Evolutionary conservation across 2,888 invertebrate genomes (phyloP).

Genomic region (Harpagoxenus sublaevis): DNA sequence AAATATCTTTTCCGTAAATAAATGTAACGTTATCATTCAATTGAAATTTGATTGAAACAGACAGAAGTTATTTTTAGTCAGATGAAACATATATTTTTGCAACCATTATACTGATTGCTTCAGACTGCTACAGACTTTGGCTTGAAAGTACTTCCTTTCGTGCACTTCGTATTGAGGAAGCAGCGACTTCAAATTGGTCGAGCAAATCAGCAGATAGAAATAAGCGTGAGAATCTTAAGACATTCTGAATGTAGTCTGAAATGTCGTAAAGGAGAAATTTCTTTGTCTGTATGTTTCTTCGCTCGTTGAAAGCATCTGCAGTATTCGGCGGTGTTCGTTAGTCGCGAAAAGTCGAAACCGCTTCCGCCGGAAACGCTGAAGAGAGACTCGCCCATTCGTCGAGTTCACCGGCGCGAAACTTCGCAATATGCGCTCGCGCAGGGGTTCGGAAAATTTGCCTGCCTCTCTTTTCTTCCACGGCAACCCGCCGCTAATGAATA

Average conservation of each 20-base stretch:
- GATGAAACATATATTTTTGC: neutral
- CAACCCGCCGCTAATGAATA: conserved; percentile 64
- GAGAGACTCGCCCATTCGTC: conserved; percentile 41
- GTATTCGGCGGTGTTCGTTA: conserved; percentile 35
- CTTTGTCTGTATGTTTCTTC: conserved; percentile 25
- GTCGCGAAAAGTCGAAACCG: conserved; percentile 39
- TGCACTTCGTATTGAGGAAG: neutral
- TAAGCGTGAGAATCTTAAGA: conserved; percentile 6
- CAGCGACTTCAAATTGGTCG: conserved; percentile 20
- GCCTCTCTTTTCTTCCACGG: conserved; percentile 30
- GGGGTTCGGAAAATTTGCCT: conserved; percentile 59
- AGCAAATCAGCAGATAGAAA: neutral
- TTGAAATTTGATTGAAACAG: neutral
- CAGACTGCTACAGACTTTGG: neutral
- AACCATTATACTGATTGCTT: conserved; percentile 19
- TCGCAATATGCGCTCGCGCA: conserved; percentile 45
- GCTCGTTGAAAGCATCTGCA: conserved; percentile 20
- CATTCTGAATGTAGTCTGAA: conserved; percentile 21
- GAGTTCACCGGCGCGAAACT: conserved; percentile 46
- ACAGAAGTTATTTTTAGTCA: neutral
- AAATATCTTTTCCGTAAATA: neutral
- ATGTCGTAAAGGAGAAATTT: conserved; percentile 16
- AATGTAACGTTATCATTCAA: neutral
- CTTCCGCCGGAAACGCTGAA: conserved; percentile 53
- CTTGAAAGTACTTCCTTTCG: conserved; percentile 13